Conservation (phyloP, 2,113 vertebrate genomes). For the Pluvianellus socialis region DNA sequence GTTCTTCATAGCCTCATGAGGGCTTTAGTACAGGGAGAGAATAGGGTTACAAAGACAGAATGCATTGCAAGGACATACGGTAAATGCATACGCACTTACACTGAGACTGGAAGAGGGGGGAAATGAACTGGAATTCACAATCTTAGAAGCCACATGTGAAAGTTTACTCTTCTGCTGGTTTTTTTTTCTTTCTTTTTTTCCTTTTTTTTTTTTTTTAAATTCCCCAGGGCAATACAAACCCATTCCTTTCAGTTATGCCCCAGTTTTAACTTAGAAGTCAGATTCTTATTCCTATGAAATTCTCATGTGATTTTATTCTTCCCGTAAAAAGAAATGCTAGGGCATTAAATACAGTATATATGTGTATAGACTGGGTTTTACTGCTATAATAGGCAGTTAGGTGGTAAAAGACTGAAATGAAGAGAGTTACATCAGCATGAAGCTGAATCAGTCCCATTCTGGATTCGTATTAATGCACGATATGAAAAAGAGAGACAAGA, state of each 20-base stretch:
- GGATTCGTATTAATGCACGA: background rate
- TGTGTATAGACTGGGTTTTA: background rate
- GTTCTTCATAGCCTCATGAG: background rate
- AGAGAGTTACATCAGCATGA: background rate
- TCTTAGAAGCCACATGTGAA: background rate
- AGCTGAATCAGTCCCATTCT: background rate
- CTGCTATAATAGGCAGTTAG: background rate
- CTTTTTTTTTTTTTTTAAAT: background rate
- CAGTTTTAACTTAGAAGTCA: background rate
- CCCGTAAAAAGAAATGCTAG: background rate
- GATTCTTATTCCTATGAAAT: background rate
- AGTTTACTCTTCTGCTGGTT: background rate
- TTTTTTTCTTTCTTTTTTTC: background rate
- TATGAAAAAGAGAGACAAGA: background rate
- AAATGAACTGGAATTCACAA: background rate
- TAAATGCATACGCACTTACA: background rate
- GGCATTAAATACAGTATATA: background rate
- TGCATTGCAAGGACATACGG: background rate
- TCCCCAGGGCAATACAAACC: background rate
- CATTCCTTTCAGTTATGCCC: background rate
- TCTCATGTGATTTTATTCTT: background rate
- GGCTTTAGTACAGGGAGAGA: background rate
- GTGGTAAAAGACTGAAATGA: constrained; percentile 3
- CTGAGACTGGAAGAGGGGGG: background rate
- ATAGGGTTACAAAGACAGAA: background rate